phyloP scores from a whole-genome alignment of 1,140 invertebrate species.

The Bombyx mandarina region DNA sequence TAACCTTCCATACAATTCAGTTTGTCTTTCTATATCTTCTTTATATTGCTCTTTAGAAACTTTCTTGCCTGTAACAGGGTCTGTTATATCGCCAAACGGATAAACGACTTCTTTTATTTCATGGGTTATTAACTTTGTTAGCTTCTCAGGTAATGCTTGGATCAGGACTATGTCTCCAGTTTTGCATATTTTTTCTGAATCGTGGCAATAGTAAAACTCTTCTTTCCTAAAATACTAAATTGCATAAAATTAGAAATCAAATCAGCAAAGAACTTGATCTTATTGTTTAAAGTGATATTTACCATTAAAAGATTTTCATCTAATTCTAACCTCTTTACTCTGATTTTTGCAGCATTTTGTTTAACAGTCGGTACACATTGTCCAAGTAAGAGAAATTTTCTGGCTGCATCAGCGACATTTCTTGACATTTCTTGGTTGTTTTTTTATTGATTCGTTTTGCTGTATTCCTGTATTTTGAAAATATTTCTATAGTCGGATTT shows the following conservation, averaged over 20 bases:
- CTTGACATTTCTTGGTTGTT: constrained; percentile 29
- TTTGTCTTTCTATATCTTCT: constrained; percentile 79
- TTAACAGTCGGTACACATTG: constrained; percentile 81
- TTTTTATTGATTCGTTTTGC: no score
- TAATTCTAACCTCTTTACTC: constrained; percentile 78
- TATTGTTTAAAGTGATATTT: constrained; percentile 28
- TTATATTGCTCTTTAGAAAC: constrained; percentile 79
- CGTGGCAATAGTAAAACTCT: constrained; percentile 80
- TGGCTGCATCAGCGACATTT: constrained; percentile 40
- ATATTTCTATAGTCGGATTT: no score
- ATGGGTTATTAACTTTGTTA: constrained; percentile 84
- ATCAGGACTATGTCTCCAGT: constrained; percentile 86
- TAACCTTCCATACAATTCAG: constrained; percentile 80
- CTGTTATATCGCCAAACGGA: constrained; percentile 84
- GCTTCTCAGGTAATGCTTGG: constrained; percentile 77
- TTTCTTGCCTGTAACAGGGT: constrained; percentile 87
- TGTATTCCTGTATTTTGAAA: no score
- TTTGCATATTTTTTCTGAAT: constrained; percentile 84
- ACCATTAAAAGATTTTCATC: constrained; percentile 80
- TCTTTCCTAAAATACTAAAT: constrained; percentile 83
- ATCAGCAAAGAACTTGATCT: not conserved
- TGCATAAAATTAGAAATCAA: not conserved
- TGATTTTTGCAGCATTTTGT: constrained; percentile 82
- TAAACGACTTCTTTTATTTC: constrained; percentile 85
- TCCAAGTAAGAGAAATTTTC: constrained; percentile 73